phyloP scores from a whole-genome alignment of 2,888 invertebrate species.

The Alloplasta piceator region DNA sequence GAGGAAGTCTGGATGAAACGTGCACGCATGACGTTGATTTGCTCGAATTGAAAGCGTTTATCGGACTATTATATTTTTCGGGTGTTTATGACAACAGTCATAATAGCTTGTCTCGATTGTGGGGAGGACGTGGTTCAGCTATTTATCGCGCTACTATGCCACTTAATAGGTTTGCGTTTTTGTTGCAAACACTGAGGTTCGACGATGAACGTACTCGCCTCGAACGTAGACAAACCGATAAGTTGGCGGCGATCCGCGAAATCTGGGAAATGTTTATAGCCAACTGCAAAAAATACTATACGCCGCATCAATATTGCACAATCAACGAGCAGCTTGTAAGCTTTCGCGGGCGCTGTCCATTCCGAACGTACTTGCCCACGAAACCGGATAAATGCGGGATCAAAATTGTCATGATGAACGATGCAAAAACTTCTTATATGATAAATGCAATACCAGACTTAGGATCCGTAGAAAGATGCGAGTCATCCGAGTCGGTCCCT shows the following conservation, averaged over 20 bases:
- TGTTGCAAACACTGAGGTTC: constrained; percentile 52
- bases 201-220: constrained; percentile 42
- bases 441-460: constrained; percentile 58
- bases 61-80: neutral
- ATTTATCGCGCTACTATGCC: neutral
- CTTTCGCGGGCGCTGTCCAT: constrained; percentile 68
- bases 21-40: too few species aligned
- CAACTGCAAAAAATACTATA: constrained; percentile 56
- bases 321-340: constrained; percentile 72
- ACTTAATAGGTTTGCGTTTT: neutral
- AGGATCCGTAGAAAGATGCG: constrained; percentile 41
- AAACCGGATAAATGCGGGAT: constrained; percentile 72
- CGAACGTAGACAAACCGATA: constrained; percentile 32
- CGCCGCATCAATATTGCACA: constrained; percentile 49
- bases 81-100: neutral
- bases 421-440: constrained; percentile 57
- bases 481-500: constrained; percentile 47
- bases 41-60: neutral
- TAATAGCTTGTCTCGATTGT: too few species aligned
- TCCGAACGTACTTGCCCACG: constrained; percentile 68
- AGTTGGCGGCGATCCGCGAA: constrained; percentile 59
- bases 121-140: neutral
- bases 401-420: constrained; percentile 68
- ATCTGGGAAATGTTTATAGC: constrained; percentile 57
- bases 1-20: too few species aligned